Conservation (phyloP, 2,797 vertebrate species). For the Danio choprae region DNA sequence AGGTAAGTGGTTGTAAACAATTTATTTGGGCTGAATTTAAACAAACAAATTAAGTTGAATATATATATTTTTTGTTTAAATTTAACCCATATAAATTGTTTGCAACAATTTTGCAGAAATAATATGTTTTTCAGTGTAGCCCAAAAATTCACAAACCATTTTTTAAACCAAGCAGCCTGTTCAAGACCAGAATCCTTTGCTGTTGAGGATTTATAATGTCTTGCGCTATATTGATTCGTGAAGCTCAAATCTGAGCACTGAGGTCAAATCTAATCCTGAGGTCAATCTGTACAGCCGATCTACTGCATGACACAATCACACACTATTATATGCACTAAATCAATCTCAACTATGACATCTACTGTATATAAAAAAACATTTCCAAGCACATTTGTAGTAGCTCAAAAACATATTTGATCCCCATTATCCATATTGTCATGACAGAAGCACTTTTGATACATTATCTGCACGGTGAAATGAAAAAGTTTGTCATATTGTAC, state of each 20-base stretch:
- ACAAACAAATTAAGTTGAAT: no score
- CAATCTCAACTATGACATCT: slow-evolving; percentile 12
- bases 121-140: no score
- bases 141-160: not conserved
- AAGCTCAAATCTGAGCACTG: not conserved
- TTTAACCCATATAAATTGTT: no score
- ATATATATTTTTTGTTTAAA: no score
- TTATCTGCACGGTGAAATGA: not conserved
- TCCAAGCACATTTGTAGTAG: not conserved
- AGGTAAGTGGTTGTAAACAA: no score
- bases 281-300: slow-evolving; percentile 29
- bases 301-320: not conserved
- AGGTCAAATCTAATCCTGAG: slow-evolving; percentile 42
- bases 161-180: not conserved
- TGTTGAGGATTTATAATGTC: not conserved
- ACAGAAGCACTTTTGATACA: slow-evolving; percentile 2
- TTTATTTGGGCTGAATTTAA: no score
- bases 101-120: no score
- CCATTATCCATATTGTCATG: not conserved
- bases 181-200: not conserved
- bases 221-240: not conserved
- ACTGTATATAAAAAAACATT: not conserved
- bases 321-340: slow-evolving; percentile 19
- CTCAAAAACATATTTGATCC: not conserved
- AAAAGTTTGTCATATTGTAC: not conserved